These are phyloP conservation scores for Trachymyrmex septentrionalis DNA, from an alignment of 1,140 invertebrate genomes.

Conservation along the genomic window DNA sequence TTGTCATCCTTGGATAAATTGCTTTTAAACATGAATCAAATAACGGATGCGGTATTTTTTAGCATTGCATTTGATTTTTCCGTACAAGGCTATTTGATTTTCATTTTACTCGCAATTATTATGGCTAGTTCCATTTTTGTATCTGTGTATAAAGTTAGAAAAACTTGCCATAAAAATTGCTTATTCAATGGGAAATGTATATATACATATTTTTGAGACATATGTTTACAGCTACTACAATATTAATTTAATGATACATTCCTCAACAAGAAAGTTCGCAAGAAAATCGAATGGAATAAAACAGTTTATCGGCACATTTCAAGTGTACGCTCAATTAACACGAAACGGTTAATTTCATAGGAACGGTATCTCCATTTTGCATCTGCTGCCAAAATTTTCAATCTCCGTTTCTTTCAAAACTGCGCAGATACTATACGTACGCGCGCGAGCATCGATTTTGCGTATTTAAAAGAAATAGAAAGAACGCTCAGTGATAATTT, in stretches of 20 bases:
- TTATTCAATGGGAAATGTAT: not conserved
- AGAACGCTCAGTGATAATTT: slow-evolving; percentile 39
- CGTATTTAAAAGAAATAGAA: slow-evolving; percentile 3
- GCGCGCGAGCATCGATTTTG: not conserved
- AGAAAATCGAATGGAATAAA: not conserved
- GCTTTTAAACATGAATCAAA: slow-evolving; percentile 15
- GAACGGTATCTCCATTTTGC: slow-evolving; percentile 42
- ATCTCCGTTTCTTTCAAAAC: not conserved
- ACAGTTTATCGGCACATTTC: slow-evolving; percentile 35
- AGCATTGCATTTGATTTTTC: slow-evolving; percentile 22
- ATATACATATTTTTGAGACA: not conserved
- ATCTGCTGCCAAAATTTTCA: slow-evolving; percentile 73
- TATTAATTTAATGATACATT: not conserved
- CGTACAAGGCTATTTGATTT: not conserved
- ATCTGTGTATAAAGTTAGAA: not conserved
- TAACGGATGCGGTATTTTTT: slow-evolving; percentile 29
- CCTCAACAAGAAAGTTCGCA: not conserved
- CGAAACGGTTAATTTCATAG: not conserved
- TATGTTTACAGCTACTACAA: not conserved
- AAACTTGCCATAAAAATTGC: not conserved
- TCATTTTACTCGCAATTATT: slow-evolving; percentile 19
- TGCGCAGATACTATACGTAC: not conserved
- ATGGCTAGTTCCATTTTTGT: not conserved
- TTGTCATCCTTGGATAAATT: slow-evolving; percentile 27
- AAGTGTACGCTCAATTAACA: slow-evolving; percentile 15